phyloP scores from a whole-genome alignment of 2,797 vertebrate species.

The Sebastes paucispinis region DNA sequence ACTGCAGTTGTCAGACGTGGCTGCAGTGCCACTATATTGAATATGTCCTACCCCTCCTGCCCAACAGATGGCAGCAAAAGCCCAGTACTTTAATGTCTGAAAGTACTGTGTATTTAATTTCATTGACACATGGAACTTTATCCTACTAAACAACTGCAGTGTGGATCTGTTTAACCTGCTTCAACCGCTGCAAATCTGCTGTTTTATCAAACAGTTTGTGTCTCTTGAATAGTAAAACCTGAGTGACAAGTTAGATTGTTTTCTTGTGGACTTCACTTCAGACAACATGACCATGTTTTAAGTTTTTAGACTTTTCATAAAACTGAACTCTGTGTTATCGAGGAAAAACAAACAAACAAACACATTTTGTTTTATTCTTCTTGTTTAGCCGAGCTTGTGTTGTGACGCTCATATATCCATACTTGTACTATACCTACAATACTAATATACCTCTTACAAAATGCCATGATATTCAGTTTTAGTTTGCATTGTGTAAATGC shows the following conservation, averaged over 20 bases:
- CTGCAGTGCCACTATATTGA: background rate
- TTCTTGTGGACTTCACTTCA: slow-evolving; percentile 22
- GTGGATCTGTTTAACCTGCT: slow-evolving; percentile 54
- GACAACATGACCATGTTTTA: slow-evolving; percentile 42
- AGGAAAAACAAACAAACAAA: background rate
- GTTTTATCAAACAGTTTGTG: background rate
- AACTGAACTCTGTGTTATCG: background rate
- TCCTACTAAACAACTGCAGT: slow-evolving; percentile 57
- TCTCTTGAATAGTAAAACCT: background rate
- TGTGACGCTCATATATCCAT: background rate
- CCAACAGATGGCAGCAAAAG: slow-evolving; percentile 54
- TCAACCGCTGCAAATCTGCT: slow-evolving; percentile 24
- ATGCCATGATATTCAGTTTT: background rate
- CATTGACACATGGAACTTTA: background rate
- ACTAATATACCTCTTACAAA: too few relatives aligned
- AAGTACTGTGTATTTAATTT: background rate
- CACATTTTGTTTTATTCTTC: background rate
- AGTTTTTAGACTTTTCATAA: background rate
- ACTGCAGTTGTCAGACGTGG: slow-evolving; percentile 54
- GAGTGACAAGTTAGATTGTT: background rate
- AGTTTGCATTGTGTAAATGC: background rate
- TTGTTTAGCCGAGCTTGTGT: background rate
- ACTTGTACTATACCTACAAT: background rate
- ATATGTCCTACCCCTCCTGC: background rate
- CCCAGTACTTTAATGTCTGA: background rate